Evolutionary conservation across 2,888 invertebrate genomes (phyloP), one percentile per base, ranked within the genome.

Genomic region (Yponomeuta evonymella): DNA sequence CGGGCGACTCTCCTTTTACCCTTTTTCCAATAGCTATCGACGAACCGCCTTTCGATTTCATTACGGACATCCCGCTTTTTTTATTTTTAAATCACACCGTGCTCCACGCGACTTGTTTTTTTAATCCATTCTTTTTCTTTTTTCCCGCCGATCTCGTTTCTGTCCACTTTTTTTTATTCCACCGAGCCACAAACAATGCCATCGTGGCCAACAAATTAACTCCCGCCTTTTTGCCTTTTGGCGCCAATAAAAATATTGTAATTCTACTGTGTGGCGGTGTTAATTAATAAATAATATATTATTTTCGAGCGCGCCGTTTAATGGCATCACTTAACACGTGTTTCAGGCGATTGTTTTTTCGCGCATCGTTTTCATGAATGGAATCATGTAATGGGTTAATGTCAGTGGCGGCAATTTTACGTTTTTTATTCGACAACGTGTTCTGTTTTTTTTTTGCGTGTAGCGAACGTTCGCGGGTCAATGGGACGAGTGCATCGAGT

Each of bases 11-110:
- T 87, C 88, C 89, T 90, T 91, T 91, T 90, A 88, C 88, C 80
- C 90, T 92, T 70, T 92, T 91, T 87, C 88, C 89, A 86, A 83
- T 86, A 85, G 90, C 86, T 85, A 92, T 92, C 91, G 91, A 91
- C 90, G 89, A 89, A 90, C 90, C 89, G 84, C 92, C 92, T 92
- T 92, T 92, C 92, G 91, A 91, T 92, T 92, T 92, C 92, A 91
- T 91, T 92, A 92, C 90, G 90, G 86, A 89, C 90, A 83, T 90
- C 89, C 89, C 85, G 78, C 78, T 81, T 84, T 90, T 90, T 90
- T 91, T 91, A 88, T 92, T 91, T 91, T 90, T 90, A 90, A 91
- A 92, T 91, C 91, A 89, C 89, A 83, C 83, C 84, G 83, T 82
- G 85, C 86, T 83, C 85, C 86, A 81, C 86, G 86, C 87, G 81